A percentile compares a stretch with the other conserved stretches of the same genome.
These are phyloP conservation scores for Sebastes wilsoni DNA, from an alignment of 2,797 vertebrate genomes.

Conservation along the genomic window DNA sequence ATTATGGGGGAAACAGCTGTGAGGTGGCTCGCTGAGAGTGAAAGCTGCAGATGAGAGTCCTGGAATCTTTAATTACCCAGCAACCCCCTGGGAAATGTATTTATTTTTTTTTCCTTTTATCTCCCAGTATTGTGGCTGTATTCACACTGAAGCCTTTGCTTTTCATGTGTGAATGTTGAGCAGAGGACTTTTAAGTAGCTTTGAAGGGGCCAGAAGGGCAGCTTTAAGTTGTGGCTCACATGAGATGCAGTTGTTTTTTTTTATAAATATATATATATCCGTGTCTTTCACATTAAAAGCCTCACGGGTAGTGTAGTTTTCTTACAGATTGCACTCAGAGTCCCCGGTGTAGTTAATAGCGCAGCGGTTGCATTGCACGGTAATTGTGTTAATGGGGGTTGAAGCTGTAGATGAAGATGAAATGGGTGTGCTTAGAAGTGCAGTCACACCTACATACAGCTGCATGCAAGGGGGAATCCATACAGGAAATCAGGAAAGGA, in stretches of 20 bases:
- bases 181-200: conserved; percentile 26
- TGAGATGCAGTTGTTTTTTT: neutral
- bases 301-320: conserved; percentile 51
- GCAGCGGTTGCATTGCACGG: conserved; percentile 6
- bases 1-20: conserved; percentile 58
- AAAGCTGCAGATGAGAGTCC: conserved; percentile 47
- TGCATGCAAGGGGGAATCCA: conserved; percentile 48
- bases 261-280: neutral
- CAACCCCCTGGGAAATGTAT: conserved; percentile 54
- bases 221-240: neutral
- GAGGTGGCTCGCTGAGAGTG: conserved; percentile 43
- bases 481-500: conserved; percentile 54
- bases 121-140: conserved; percentile 22
- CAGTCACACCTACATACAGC: conserved; percentile 26
- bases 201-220: conserved; percentile 21
- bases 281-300: conserved; percentile 11
- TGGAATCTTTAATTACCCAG: conserved; percentile 67
- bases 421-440: conserved; percentile 21
- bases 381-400: conserved; percentile 60
- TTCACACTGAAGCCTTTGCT: conserved; percentile 21
- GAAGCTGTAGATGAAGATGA: conserved; percentile 46
- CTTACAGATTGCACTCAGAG: conserved; percentile 20
- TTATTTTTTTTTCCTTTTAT: conserved; percentile 41
- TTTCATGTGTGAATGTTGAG: conserved; percentile 25
- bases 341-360: conserved; percentile 19